These are phyloP conservation scores for Ondatra zibethicus DNA, from an alignment of 2,113 vertebrate genomes.

Conservation along the genomic window DNA sequence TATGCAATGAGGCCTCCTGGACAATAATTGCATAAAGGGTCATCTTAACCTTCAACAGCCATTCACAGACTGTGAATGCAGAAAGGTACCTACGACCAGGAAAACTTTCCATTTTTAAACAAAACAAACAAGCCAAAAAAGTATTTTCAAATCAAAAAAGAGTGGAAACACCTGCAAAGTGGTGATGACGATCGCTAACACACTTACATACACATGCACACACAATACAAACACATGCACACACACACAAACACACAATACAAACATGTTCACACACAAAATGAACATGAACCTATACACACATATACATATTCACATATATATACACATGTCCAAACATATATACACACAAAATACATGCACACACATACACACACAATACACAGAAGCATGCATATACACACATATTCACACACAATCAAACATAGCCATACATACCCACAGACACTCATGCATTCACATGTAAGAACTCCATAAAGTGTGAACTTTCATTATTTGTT, in stretches of 20 bases:
- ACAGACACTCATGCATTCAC: neutral
- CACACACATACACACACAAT: neutral
- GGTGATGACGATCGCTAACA: neutral
- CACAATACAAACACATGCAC: neutral
- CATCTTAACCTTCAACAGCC: constrained; percentile 51
- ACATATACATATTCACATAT: neutral
- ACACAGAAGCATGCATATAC: neutral
- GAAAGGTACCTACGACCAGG: neutral
- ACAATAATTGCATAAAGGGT: constrained; percentile 44
- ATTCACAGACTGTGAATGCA: neutral
- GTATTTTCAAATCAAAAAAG: neutral
- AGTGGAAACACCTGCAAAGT: neutral
- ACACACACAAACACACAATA: neutral
- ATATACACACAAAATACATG: neutral
- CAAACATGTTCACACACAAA: neutral
- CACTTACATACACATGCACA: too few relatives aligned
- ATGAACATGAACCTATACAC: neutral
- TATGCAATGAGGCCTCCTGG: neutral
- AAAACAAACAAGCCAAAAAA: neutral
- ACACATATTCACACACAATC: neutral
- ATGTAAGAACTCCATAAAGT: neutral
- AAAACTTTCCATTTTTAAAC: neutral
- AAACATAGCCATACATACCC: neutral
- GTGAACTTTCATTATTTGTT: neutral
- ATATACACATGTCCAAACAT: neutral